These are phyloP conservation scores for Aspidiotus rigidus DNA, from an alignment of 2,888 invertebrate genomes.

Conservation along the genomic window DNA sequence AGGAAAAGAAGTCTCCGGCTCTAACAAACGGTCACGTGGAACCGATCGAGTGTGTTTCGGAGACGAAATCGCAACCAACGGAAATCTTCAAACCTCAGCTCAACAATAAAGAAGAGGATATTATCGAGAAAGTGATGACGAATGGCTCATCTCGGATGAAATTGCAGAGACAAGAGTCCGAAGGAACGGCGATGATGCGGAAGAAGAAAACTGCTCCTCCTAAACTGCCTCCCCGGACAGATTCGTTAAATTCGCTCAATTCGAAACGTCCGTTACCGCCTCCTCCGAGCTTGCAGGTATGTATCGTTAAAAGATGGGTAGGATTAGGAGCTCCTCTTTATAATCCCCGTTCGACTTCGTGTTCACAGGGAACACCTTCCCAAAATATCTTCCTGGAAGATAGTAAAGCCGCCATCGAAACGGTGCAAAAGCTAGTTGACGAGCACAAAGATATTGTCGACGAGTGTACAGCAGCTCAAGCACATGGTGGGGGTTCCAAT, in stretches of 20 bases:
- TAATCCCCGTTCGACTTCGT: neutral
- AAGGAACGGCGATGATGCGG: neutral
- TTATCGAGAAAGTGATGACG: neutral
- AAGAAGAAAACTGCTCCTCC: slow-evolving; percentile 40
- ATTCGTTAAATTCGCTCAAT: slow-evolving; percentile 48
- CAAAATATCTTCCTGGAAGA: slow-evolving; percentile 19
- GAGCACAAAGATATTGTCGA: slow-evolving; percentile 61
- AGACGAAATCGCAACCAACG: no score
- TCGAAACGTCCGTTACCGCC: slow-evolving; percentile 66
- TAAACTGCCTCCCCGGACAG: slow-evolving; percentile 49
- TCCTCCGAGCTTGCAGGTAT: slow-evolving; percentile 53
- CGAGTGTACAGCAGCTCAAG: slow-evolving; percentile 61
- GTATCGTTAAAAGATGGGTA: slow-evolving; percentile 37
- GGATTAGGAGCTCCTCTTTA: neutral
- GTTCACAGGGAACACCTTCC: neutral
- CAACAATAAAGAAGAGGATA: no score
- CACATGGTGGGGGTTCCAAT: slow-evolving; percentile 63
- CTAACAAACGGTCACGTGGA: slow-evolving; percentile 12
- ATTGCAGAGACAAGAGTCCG: neutral
- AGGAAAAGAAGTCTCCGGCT: neutral
- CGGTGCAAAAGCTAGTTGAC: slow-evolving; percentile 48
- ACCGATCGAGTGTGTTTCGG: neutral
- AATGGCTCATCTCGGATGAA: no score
- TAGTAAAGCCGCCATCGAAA: slow-evolving; percentile 24
- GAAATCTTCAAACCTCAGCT: no score